These are phyloP conservation scores for Actinopyga echinites DNA, from an alignment of 53 echinoderm and acorn worm genomes.

Conservation along the genomic window DNA sequence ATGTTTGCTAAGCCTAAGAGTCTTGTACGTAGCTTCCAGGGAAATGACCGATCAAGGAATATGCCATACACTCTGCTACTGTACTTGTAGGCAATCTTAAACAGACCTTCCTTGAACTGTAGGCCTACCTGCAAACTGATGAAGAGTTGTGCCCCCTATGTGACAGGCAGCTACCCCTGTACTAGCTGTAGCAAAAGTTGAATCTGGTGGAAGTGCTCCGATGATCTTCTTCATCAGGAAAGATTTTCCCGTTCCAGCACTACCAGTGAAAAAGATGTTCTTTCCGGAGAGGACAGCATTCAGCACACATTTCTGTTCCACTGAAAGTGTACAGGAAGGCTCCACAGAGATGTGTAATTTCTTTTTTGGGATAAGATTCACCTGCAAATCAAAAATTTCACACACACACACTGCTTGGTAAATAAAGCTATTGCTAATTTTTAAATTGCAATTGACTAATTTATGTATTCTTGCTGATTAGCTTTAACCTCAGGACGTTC, in stretches of 20 bases:
- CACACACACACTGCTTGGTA: not conserved
- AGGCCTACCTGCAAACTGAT: conserved; percentile 92
- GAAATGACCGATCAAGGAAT: no score
- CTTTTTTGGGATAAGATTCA: conserved; percentile 66
- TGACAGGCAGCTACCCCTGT: conserved; percentile 98
- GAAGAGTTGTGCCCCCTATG: conserved; percentile 91
- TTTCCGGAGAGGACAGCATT: conserved; percentile 80
- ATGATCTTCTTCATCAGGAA: conserved; percentile 91
- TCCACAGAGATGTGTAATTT: conserved; percentile 63
- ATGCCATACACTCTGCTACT: no score
- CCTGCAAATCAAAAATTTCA: not conserved
- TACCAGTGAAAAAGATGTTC: conserved; percentile 97
- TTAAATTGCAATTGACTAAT: not conserved
- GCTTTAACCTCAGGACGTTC: no score
- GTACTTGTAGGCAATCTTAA: no score
- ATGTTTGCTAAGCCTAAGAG: no score
- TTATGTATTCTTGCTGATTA: no score
- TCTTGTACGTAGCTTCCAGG: no score
- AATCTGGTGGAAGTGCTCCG: conserved; percentile 86
- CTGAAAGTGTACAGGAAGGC: conserved; percentile 49
- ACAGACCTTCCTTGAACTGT: no score
- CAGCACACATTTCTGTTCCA: conserved; percentile 80
- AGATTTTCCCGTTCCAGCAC: conserved; percentile 97
- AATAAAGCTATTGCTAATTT: not conserved
- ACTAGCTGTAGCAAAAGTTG: conserved; percentile 95